phyloP scores from a whole-genome alignment of 2,888 invertebrate genomes.

The Drosophila mimica region DNA sequence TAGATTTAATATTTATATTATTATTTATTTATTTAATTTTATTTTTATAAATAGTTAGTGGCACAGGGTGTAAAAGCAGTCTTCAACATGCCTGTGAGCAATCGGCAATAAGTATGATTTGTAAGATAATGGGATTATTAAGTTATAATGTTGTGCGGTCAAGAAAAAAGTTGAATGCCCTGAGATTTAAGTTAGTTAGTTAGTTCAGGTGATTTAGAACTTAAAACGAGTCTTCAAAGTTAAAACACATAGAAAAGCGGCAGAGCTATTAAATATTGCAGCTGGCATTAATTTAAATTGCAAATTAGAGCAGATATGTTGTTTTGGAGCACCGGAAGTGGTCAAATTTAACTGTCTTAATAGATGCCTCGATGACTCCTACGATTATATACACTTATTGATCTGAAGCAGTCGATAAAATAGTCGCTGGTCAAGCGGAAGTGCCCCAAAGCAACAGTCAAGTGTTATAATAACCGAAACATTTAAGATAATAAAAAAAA shows the following conservation, averaged over 20 bases:
- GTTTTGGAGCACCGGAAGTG: conserved; percentile 59
- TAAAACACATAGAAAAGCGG: conserved; percentile 12
- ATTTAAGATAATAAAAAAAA: conserved; percentile 18
- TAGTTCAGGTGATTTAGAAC: conserved; percentile 65
- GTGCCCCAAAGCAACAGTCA: conserved; percentile 58
- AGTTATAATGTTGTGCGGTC: conserved; percentile 19
- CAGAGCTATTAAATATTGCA: conserved; percentile 21
- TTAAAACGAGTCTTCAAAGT: conserved; percentile 34
- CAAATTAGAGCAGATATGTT: conserved; percentile 52
- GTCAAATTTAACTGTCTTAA: conserved; percentile 5
- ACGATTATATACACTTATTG: conserved; percentile 14
- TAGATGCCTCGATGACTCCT: conserved; percentile 32
- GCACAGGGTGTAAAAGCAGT: conserved; percentile 17
- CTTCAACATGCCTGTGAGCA: conserved; percentile 41
- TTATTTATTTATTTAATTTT: background rate
- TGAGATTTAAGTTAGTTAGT: conserved; percentile 40
- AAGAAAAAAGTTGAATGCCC: conserved; percentile 73
- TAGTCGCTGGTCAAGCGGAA: conserved; percentile 56
- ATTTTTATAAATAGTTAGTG: background rate
- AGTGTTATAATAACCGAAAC: conserved; percentile 69
- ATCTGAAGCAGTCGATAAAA: conserved; percentile 37
- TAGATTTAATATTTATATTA: no score
- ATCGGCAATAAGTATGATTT: conserved; percentile 34
- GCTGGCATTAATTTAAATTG: conserved; percentile 54
- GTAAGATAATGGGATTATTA: conserved; percentile 43